Evolutionary conservation across 2,797 vertebrate genomes (phyloP), one percentile per base, ranked within the genome.

Genomic region (Emys orbicularis): DNA sequence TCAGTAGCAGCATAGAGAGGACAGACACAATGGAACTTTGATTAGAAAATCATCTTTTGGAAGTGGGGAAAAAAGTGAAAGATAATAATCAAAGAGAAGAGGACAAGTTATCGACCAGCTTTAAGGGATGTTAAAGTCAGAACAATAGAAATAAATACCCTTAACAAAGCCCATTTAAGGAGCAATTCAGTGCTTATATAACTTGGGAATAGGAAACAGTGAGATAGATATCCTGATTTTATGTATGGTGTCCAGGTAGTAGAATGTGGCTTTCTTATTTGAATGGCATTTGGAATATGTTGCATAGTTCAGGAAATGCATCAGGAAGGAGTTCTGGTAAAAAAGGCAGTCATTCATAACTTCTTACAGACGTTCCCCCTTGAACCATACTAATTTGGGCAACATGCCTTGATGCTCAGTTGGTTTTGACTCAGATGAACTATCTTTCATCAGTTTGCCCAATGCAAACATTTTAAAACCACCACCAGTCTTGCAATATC

Each of bases 341-440:
- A 74, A 49, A 49, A 50, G 47, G 19, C 47, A 50, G 52, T 59
- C 72, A 74, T 53, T 81, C 31, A 41, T 19, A 61, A 25, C 15
- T 85, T 61, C 44, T 85, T 29, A 44, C 34, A 87, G 77, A 52
- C 6, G 1, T 49, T 53, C 52, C 19, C 31, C 80, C 79, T 81
- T 34, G 31, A 96, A 50, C 74, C 92, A 86, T 19, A 27, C 59
- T 91, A 54, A 52, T 10, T 25, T 87, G 65, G 84, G 44, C 82
- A 90, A 59, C 50, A 79, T 21, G 8, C 6, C n/a, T 83, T 7
- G 81, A 54, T 52, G 93, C 79, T 74, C 88, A 90, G 87, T 90
- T 59, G 79, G 21, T 90, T 96, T 95, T 94, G 81, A 27, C 37
- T 87, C 68, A 77, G 84, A 92, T 81, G 84, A 91, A 76, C 92